Evolutionary conservation across 2,797 vertebrate genomes (phyloP).

Genomic region (Thalassophryne amazonica): DNA sequence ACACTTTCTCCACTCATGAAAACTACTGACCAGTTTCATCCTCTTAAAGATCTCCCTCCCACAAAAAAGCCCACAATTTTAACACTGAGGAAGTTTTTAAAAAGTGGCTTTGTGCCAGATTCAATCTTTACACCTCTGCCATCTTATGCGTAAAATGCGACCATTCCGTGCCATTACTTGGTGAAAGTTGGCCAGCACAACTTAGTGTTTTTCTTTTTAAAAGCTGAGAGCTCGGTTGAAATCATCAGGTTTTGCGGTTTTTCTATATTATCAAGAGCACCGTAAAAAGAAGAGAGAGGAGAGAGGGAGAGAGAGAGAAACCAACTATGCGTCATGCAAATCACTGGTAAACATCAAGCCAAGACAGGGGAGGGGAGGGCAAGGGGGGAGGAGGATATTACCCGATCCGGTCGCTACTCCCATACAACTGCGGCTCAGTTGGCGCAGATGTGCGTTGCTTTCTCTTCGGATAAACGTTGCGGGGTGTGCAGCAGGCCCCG

Average conservation of each 20-base stretch:
- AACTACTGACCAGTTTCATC: slow-evolving; percentile 39
- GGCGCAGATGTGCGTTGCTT: slow-evolving; percentile 50
- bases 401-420: slow-evolving; percentile 70
- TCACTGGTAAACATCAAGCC: slow-evolving; percentile 43
- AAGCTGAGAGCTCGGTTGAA: too few relatives aligned
- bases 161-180: slow-evolving; percentile 5
- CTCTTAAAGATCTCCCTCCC: too few relatives aligned
- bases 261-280: too few relatives aligned
- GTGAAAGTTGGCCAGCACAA: slow-evolving; percentile 45
- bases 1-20: slow-evolving; percentile 39
- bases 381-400: slow-evolving; percentile 39
- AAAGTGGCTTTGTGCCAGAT: too few relatives aligned
- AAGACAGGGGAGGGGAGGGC: slow-evolving; percentile 1
- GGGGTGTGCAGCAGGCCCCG: slow-evolving; percentile 60
- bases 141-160: too few relatives aligned
- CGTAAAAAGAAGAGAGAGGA: slow-evolving; percentile 26
- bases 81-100: too few relatives aligned
- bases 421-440: slow-evolving; percentile 61
- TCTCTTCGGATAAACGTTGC: slow-evolving; percentile 71
- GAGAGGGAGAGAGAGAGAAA: slow-evolving; percentile 22
- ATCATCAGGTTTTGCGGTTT: too few relatives aligned
- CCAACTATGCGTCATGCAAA: slow-evolving; percentile 70
- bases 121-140: too few relatives aligned
- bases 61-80: too few relatives aligned
- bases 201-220: too few relatives aligned